Conservation (phyloP, 2,113 vertebrate species). For the Australoheros scitulus region DNA sequence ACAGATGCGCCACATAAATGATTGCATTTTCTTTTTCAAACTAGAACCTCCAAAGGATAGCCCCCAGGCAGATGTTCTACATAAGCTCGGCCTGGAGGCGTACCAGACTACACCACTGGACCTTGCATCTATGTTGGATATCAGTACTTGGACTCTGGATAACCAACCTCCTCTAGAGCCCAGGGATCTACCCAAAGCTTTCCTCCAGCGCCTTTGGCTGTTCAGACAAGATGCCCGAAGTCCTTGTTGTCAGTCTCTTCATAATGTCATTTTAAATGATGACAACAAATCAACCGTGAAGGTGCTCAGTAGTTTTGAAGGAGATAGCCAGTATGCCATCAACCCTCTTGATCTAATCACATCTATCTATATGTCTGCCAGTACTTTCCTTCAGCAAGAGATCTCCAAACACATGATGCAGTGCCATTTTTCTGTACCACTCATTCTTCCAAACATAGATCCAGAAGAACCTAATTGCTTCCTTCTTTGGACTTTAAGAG, state of each 20-base stretch:
- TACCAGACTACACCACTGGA: slow-evolving; percentile 59
- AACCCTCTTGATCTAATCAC: slow-evolving; percentile 83
- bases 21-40: slow-evolving; percentile 15
- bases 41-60: slow-evolving; percentile 57
- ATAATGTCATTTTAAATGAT: background rate
- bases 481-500: slow-evolving; percentile 80
- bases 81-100: slow-evolving; percentile 62
- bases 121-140: slow-evolving; percentile 63
- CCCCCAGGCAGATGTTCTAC: slow-evolving; percentile 57
- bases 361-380: slow-evolving; percentile 78
- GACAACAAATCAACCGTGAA: background rate
- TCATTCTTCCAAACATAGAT: slow-evolving; percentile 79
- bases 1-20: background rate
- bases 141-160: slow-evolving; percentile 62
- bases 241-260: slow-evolving; percentile 36
- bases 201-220: slow-evolving; percentile 74
- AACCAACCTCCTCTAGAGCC: slow-evolving; percentile 41
- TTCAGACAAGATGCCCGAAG: slow-evolving; percentile 64
- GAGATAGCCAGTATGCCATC: slow-evolving; percentile 43
- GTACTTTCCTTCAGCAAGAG: slow-evolving; percentile 79
- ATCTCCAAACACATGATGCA: slow-evolving; percentile 78
- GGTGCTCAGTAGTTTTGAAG: slow-evolving; percentile 15
- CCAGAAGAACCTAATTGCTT: slow-evolving; percentile 67
- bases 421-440: slow-evolving; percentile 82
- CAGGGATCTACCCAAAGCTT: slow-evolving; percentile 68